These are phyloP conservation scores for Zelleria hepariella DNA, from an alignment of 2,888 invertebrate species.

Conservation along the genomic window DNA sequence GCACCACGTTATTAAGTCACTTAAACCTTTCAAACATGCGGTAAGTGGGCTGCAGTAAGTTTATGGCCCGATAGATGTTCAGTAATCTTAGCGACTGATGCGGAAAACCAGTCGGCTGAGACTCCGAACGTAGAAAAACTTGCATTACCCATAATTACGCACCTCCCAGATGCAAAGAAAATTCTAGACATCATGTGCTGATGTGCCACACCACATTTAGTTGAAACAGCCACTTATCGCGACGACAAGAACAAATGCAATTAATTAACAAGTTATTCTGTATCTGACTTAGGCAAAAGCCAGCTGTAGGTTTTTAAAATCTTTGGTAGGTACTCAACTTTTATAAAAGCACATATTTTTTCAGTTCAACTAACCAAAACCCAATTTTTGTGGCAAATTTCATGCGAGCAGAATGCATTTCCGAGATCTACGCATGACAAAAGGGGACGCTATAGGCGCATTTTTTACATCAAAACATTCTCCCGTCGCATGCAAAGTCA, in stretches of 20 bases:
- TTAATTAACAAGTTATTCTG: no score
- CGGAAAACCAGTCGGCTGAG: not conserved
- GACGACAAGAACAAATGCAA: no score
- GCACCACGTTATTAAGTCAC: not conserved
- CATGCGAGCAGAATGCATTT: not conserved
- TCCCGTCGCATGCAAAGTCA: slow-evolving; percentile 47
- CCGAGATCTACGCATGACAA: not conserved
- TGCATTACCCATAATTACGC: no score
- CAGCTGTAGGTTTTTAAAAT: no score
- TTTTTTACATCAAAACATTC: slow-evolving; percentile 54
- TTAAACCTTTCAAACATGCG: not conserved
- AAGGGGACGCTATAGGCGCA: slow-evolving; percentile 43
- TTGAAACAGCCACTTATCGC: not conserved
- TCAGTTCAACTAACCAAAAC: not conserved
- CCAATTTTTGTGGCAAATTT: not conserved
- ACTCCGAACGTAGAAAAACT: no score
- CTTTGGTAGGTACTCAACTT: no score
- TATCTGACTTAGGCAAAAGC: no score
- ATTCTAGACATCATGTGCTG: not conserved
- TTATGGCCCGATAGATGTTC: not conserved
- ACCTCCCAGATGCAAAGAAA: no score
- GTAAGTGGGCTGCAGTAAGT: slow-evolving; percentile 1
- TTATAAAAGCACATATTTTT: no score
- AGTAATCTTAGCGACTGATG: not conserved
- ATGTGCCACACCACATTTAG: not conserved